phyloP scores from a whole-genome alignment of 1,140 invertebrate genomes.

The Ectropis grisescens region DNA sequence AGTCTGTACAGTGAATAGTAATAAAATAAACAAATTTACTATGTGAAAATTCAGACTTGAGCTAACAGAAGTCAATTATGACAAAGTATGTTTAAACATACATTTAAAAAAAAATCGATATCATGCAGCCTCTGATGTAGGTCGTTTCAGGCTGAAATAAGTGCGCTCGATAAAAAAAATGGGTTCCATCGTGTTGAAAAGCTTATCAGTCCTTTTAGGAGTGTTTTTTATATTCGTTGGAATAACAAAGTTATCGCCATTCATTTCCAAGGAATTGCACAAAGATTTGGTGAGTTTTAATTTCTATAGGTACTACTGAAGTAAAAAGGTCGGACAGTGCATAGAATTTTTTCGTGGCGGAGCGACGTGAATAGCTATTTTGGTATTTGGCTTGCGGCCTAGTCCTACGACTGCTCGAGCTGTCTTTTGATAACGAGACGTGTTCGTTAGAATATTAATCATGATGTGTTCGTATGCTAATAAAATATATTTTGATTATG shows the following conservation, averaged over 20 bases:
- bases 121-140: too few relatives aligned
- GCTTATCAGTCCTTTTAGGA: conserved; percentile 91
- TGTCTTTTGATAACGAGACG: conserved; percentile 32
- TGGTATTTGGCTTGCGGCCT: conserved; percentile 71
- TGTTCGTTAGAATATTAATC: too few relatives aligned
- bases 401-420: conserved; percentile 44
- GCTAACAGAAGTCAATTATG: not conserved
- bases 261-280: conserved; percentile 94
- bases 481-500: too few relatives aligned
- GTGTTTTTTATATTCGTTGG: conserved; percentile 97
- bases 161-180: conserved; percentile 31
- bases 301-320: conserved; percentile 17
- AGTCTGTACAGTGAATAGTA: not conserved
- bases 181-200: conserved; percentile 87
- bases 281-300: conserved; percentile 89
- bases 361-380: conserved; percentile 63
- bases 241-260: conserved; percentile 91
- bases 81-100: not conserved
- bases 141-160: not conserved
- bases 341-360: conserved; percentile 52
- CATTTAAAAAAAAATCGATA: not conserved
- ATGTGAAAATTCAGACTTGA: not conserved
- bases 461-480: too few relatives aligned
- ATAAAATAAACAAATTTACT: too few relatives aligned
- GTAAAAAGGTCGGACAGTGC: conserved; percentile 45